These are phyloP conservation scores for Microplitis deprimator DNA, from an alignment of 2,888 invertebrate species.

Conservation along the genomic window DNA sequence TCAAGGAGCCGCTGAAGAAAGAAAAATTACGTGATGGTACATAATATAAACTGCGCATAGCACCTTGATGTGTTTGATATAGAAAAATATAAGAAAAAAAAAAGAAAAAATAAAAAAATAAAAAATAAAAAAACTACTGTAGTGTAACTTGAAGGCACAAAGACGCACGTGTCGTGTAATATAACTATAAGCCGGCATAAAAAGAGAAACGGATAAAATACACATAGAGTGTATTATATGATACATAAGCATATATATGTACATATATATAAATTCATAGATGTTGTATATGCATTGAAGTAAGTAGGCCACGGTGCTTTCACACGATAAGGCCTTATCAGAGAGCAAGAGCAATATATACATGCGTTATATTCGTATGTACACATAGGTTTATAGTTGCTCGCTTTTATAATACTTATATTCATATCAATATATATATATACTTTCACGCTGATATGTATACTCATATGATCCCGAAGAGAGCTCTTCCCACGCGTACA, in stretches of 20 bases:
- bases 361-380: slow-evolving; percentile 40
- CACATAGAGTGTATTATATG: neutral
- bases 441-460: neutral
- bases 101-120: no score
- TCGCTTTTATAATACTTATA: slow-evolving; percentile 29
- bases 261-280: slow-evolving; percentile 16
- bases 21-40: neutral
- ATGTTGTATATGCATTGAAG: slow-evolving; percentile 46
- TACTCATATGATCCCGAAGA: slow-evolving; percentile 4
- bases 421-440: slow-evolving; percentile 12
- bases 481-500: slow-evolving; percentile 34
- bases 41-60: neutral
- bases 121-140: neutral
- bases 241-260: neutral
- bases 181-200: slow-evolving; percentile 43
- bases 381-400: slow-evolving; percentile 28
- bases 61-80: slow-evolving; percentile 6
- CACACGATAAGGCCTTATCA: slow-evolving; percentile 70
- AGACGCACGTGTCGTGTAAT: slow-evolving; percentile 29
- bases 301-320: slow-evolving; percentile 70
- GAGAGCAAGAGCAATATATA: slow-evolving; percentile 51
- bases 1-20: neutral
- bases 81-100: neutral
- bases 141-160: slow-evolving; percentile 8
- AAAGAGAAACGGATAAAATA: slow-evolving; percentile 29